Conservation (phyloP, 1,140 invertebrate genomes). For the Holotrichia oblita region DNA sequence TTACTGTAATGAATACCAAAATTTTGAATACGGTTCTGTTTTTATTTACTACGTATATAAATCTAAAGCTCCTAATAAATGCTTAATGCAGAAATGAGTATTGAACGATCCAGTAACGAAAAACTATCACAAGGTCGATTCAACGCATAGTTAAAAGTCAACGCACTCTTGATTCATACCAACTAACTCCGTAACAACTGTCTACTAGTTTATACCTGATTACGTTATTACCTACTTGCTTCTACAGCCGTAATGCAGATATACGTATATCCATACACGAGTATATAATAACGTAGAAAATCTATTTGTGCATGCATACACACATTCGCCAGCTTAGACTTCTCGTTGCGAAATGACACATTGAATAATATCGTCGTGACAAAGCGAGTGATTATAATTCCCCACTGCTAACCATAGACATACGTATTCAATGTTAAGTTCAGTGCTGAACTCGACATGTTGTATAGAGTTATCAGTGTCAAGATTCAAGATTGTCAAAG, state of each 20-base stretch:
- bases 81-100: too few relatives aligned
- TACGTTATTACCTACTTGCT: background rate
- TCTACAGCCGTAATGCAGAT: background rate
- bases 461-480: background rate
- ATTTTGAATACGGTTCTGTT: too few relatives aligned
- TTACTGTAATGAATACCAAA: too few relatives aligned
- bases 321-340: background rate
- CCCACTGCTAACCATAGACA: background rate
- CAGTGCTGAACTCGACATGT: background rate
- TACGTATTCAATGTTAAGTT: conserved; percentile 27
- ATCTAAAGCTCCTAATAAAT: too few relatives aligned
- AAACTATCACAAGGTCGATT: conserved; percentile 22
- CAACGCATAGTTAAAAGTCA: conserved; percentile 23
- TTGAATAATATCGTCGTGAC: too few relatives aligned
- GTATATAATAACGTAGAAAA: background rate
- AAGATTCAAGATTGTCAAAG: background rate
- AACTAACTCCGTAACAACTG: background rate
- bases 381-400: too few relatives aligned
- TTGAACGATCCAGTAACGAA: background rate
- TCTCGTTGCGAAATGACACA: background rate
- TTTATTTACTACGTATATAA: too few relatives aligned
- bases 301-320: background rate
- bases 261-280: background rate
- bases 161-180: background rate
- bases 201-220: background rate